These are phyloP conservation scores for Callopanchax toddi DNA, from an alignment of 2,113 vertebrate genomes.

Conservation along the genomic window DNA sequence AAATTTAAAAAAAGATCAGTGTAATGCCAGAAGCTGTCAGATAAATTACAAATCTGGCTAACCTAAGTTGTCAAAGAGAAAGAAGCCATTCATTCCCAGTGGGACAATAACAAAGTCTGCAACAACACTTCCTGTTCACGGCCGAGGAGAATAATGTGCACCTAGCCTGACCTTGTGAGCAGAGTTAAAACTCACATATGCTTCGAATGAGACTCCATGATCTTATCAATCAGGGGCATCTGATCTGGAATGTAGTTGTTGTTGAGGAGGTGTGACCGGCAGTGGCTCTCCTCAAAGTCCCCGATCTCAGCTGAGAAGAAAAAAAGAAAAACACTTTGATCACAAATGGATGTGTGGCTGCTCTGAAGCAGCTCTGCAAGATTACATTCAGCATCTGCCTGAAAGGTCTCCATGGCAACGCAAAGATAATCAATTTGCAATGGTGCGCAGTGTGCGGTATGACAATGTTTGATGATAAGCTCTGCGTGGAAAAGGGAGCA, in stretches of 20 bases:
- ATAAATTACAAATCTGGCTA: slow-evolving; percentile 27
- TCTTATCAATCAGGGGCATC: slow-evolving; percentile 93
- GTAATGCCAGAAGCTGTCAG: slow-evolving; percentile 21
- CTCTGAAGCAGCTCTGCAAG: slow-evolving; percentile 28
- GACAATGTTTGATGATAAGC: slow-evolving; percentile 53
- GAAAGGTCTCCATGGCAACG: slow-evolving; percentile 74
- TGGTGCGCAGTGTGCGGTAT: slow-evolving; percentile 19
- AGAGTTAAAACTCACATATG: slow-evolving; percentile 86
- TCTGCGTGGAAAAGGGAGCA: slow-evolving; percentile 13
- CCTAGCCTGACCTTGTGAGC: slow-evolving; percentile 18
- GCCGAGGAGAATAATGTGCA: slow-evolving; percentile 24
- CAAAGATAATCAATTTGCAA: slow-evolving; percentile 50
- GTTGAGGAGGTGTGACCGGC: slow-evolving; percentile 93
- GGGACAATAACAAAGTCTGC: slow-evolving; percentile 33
- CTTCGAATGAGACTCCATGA: slow-evolving; percentile 93
- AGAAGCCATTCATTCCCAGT: slow-evolving; percentile 36
- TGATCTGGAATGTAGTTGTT: slow-evolving; percentile 97
- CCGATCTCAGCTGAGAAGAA: slow-evolving; percentile 90
- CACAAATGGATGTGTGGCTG: slow-evolving; percentile 1
- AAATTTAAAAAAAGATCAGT: not conserved
- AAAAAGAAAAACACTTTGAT: slow-evolving; percentile 15
- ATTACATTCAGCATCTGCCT: slow-evolving; percentile 35
- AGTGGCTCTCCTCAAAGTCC: slow-evolving; percentile 94
- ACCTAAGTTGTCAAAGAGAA: slow-evolving; percentile 35
- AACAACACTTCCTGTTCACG: slow-evolving; percentile 50